Base-by-base conservation (phyloP, 2,797 vertebrate species). In the Sebastes hopkinsi region DNA sequence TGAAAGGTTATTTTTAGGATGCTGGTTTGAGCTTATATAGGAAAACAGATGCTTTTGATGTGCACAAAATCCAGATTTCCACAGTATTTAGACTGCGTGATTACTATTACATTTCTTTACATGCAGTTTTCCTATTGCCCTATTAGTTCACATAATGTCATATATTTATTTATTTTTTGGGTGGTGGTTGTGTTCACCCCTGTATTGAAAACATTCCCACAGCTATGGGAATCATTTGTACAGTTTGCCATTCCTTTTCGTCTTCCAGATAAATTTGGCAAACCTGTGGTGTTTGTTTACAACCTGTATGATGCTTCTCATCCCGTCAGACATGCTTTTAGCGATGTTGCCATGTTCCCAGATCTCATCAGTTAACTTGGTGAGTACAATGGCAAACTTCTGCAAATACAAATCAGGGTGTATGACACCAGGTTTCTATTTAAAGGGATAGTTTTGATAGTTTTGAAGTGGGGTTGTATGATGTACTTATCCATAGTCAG, bases 1-100 rank as follows among this genome's bases (percentile, higher is more conserved):
- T 13, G 61, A 50, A 34, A 56, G 6, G 78, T 18, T 54, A 64
- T 69, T 78, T 20, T 20, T 67, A 55, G 54, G 18, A 56, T 29
- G 22, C n/a, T 55, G 54, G n/a, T 23, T n/a, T 52, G 2, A n/a
- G 20, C 22, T 58, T 10, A 20, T 23, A 0, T 0, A 3, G 1
- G n/a, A 27, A 55, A 67, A 36, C 13, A 6, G 34, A 50, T 50
- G 27, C 23, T 36, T 42, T 18, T 50, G 42, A n/a, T 7, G 54
- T 5, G 14, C 11, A 30, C 12, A 1, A n/a, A n/a, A 18, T 18
- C 42, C 42, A 20, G 22, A 54, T 65, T 6, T 10, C 36, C 36
- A 25, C 1, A 65, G 29, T 22, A 13, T n/a, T 64, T 36, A 22
- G 64, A 42, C 64, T 66, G 16, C 2, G 36, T 18, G 23, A 42